These are phyloP conservation scores for Agapetus fuscipes DNA, from an alignment of 2,888 invertebrate species.

Conservation along the genomic window DNA sequence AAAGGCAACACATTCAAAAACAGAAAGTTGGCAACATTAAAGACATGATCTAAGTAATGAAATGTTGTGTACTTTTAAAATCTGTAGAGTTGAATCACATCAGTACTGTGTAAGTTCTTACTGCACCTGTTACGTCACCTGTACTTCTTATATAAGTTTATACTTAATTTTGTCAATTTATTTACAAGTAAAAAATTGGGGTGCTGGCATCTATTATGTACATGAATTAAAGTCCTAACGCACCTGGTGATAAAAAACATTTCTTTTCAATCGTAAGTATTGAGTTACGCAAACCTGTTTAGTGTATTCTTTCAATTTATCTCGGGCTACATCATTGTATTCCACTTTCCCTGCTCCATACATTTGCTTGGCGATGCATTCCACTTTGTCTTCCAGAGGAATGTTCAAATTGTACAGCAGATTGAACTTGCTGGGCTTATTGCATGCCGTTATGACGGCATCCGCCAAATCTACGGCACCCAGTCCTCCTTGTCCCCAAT, in stretches of 20 bases:
- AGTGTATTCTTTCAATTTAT: constrained; percentile 60
- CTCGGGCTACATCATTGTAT: constrained; percentile 59
- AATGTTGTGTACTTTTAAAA: no score
- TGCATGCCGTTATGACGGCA: constrained; percentile 73
- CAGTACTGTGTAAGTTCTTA: no score
- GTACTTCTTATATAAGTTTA: no score
- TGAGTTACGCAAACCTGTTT: constrained; percentile 54
- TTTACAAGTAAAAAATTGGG: no score
- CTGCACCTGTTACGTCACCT: no score
- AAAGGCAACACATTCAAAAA: no score
- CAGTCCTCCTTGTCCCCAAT: constrained; percentile 84
- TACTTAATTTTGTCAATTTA: no score
- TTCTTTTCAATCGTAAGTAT: background rate
- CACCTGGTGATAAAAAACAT: background rate
- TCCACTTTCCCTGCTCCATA: constrained; percentile 90
- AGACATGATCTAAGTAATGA: no score
- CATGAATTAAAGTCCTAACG: constrained; percentile 4
- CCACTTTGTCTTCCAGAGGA: constrained; percentile 79
- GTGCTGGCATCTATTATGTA: constrained; percentile 1
- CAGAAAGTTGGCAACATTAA: no score
- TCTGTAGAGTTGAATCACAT: no score
- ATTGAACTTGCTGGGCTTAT: constrained; percentile 50
- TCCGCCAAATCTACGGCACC: constrained; percentile 83
- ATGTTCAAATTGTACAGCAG: constrained; percentile 61
- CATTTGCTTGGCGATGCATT: constrained; percentile 81